A percentile compares a stretch with the other conserved stretches of the same genome.
phyloP scores from a whole-genome alignment of 1,140 invertebrate species.

The Penaeus vannamei region DNA sequence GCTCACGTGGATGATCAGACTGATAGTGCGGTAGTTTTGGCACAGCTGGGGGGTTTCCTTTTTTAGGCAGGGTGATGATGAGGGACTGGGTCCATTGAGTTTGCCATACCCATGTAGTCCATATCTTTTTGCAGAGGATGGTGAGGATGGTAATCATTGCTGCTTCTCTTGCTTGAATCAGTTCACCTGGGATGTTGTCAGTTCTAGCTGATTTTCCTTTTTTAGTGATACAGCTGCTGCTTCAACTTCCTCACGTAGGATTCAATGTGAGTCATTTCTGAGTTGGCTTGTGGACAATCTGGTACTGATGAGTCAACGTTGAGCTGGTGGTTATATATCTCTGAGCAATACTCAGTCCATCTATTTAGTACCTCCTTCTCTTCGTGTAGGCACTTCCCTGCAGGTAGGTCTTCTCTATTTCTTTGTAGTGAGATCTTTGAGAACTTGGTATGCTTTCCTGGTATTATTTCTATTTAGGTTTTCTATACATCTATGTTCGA shows the following conservation, averaged over 20 bases:
- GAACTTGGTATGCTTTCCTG: neutral
- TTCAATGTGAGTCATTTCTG: neutral
- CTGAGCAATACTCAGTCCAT: slow-evolving; percentile 29
- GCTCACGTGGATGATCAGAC: too few species aligned
- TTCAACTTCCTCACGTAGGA: slow-evolving; percentile 16
- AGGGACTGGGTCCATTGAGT: slow-evolving; percentile 20
- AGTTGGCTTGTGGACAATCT: neutral
- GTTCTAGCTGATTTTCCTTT: slow-evolving; percentile 6
- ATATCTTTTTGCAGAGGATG: slow-evolving; percentile 2
- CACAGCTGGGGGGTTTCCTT: too few species aligned
- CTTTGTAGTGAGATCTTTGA: neutral
- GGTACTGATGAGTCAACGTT: neutral
- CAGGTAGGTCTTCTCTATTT: neutral
- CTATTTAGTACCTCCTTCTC: neutral
- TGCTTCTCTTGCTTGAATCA: neutral
- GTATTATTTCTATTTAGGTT: slow-evolving; percentile 1
- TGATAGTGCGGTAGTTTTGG: too few species aligned
- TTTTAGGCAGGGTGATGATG: too few species aligned
- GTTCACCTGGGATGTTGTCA: slow-evolving; percentile 20
- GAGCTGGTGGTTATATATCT: neutral
- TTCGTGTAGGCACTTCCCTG: neutral
- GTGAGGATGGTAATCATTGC: neutral
- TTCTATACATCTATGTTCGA: neutral
- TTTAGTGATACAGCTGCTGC: slow-evolving; percentile 18
- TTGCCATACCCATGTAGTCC: neutral